Percentiles rank a stretch among this genome's conserved stretches.
Conservation (phyloP, 2,113 vertebrate genomes). For the Phalacrocorax brasilianus region DNA sequence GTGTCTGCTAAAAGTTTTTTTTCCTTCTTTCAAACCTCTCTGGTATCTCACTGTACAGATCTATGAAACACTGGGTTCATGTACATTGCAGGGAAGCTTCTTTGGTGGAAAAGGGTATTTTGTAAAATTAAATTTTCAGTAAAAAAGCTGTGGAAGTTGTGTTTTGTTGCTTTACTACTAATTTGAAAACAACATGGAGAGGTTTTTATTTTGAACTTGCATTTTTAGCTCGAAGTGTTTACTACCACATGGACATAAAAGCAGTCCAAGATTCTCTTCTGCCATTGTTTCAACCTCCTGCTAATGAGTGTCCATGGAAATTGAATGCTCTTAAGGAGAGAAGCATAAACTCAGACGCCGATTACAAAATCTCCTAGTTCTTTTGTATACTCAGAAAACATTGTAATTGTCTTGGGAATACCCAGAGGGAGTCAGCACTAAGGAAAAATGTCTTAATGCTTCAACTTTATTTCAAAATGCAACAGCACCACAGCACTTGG, state of each 20-base stretch:
- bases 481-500: not conserved
- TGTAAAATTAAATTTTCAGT: constrained; percentile 78
- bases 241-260: not conserved
- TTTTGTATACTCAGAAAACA: constrained; percentile 49
- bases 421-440: constrained; percentile 39
- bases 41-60: constrained; percentile 58
- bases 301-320: constrained; percentile 61
- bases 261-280: constrained; percentile 7
- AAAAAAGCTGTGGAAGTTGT: constrained; percentile 70
- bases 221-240: not conserved
- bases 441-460: constrained; percentile 36
- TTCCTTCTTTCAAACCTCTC: constrained; percentile 62
- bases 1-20: constrained; percentile 68
- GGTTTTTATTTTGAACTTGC: constrained; percentile 34
- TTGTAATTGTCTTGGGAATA: constrained; percentile 48
- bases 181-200: constrained; percentile 8
- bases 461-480: constrained; percentile 31
- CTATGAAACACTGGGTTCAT: constrained; percentile 36
- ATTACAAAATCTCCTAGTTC: constrained; percentile 55
- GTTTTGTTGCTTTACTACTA: constrained; percentile 46
- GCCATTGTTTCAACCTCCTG: constrained; percentile 2
- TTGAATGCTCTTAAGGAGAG: constrained; percentile 51
- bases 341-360: constrained; percentile 42
- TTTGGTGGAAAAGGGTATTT: constrained; percentile 77
- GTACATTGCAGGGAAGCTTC: constrained; percentile 64